A percentile compares a stretch with the other conserved stretches of the same genome.
Evolutionary conservation across 1,140 invertebrate species (phyloP).

Genomic region (Panagrolaimus sp.): DNA sequence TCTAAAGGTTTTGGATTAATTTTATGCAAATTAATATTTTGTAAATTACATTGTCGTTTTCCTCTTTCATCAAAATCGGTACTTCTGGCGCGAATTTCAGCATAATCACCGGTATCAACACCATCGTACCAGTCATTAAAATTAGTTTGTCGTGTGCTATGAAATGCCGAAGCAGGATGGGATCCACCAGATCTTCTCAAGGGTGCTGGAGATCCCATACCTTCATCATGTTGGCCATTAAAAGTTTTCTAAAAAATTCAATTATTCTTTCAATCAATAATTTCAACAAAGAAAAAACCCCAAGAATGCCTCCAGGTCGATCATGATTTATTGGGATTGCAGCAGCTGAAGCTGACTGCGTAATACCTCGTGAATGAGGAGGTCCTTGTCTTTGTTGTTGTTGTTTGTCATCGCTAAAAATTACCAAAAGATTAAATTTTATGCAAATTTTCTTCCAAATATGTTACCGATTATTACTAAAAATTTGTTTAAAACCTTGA

Average conservation of each 20-base stretch:
- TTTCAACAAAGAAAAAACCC: not conserved
- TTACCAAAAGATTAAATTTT: not conserved
- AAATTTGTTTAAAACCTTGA: slow-evolving; percentile 13
- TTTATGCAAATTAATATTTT: too few species aligned
- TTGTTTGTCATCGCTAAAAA: not conserved
- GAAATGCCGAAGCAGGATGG: slow-evolving; percentile 9
- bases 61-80: slow-evolving; percentile 1
- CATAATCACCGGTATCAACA: not conserved
- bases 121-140: slow-evolving; percentile 14
- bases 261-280: not conserved
- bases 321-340: not conserved
- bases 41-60: not conserved
- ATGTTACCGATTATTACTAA: not conserved
- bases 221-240: slow-evolving; percentile 7
- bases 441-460: not conserved
- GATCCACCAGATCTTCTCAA: slow-evolving; percentile 3
- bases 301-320: not conserved
- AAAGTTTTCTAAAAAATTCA: slow-evolving; percentile 7
- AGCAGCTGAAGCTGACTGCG: slow-evolving; percentile 10
- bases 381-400: not conserved
- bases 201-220: not conserved
- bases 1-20: too few species aligned
- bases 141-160: not conserved
- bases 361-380: not conserved
- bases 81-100: slow-evolving; percentile 12